phyloP scores from a whole-genome alignment of 2,888 invertebrate genomes.

The Himalopsyche tibetana region DNA sequence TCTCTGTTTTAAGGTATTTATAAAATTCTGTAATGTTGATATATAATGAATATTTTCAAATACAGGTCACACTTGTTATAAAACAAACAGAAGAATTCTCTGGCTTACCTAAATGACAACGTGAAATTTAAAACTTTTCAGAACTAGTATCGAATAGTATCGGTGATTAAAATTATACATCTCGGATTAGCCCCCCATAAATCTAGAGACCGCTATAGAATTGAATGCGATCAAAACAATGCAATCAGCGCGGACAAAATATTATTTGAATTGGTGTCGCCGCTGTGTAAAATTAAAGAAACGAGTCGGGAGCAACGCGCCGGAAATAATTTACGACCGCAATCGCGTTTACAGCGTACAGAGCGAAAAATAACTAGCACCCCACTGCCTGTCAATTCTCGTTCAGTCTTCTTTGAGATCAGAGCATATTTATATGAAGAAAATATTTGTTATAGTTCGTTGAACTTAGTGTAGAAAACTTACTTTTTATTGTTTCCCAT shows the following conservation, averaged over 20 bases:
- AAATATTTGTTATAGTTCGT: too few species aligned
- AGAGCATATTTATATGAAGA: too few species aligned
- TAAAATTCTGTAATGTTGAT: too few species aligned
- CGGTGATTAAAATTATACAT: neutral
- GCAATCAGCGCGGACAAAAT: slow-evolving; percentile 29
- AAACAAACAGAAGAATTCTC: too few species aligned
- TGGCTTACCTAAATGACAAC: too few species aligned
- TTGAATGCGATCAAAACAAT: slow-evolving; percentile 42
- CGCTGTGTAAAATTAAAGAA: slow-evolving; percentile 40
- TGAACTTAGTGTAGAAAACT: too few species aligned
- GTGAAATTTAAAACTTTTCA: too few species aligned
- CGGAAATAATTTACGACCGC: slow-evolving; percentile 38
- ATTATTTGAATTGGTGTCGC: slow-evolving; percentile 40
- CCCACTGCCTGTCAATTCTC: slow-evolving; percentile 4
- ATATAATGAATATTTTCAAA: too few species aligned
- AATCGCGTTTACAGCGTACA: neutral
- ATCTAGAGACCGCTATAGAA: neutral
- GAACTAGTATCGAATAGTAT: neutral
- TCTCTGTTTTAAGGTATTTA: too few species aligned
- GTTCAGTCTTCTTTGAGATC: neutral
- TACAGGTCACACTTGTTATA: too few species aligned
- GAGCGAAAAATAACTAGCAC: slow-evolving; percentile 23
- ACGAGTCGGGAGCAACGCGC: slow-evolving; percentile 11
- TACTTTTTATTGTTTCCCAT: too few species aligned
- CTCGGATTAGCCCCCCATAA: neutral